These are phyloP conservation scores for Stictonetta naevosa DNA, from an alignment of 2,113 vertebrate species.

Conservation along the genomic window DNA sequence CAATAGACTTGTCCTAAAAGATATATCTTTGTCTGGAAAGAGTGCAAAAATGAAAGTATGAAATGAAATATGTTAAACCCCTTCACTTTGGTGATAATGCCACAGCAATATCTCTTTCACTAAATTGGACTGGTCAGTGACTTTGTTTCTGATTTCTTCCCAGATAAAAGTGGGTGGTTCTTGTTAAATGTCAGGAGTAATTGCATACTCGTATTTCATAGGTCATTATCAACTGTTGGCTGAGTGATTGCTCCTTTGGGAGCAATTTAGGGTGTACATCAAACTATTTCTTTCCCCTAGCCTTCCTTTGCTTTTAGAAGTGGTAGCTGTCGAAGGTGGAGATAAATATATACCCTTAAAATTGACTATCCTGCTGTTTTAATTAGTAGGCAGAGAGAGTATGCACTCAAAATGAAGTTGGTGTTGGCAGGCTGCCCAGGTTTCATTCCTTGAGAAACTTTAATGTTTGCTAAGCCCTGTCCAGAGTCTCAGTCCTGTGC, in stretches of 20 bases:
- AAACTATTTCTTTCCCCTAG: background rate
- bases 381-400: constrained; percentile 53
- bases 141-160: background rate
- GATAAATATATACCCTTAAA: constrained; percentile 51
- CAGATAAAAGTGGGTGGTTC: background rate
- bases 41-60: background rate
- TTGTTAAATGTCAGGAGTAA: background rate
- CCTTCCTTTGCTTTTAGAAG: constrained; percentile 42
- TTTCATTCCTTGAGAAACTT: constrained; percentile 44
- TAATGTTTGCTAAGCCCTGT: background rate
- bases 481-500: background rate
- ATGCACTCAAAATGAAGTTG: constrained; percentile 43
- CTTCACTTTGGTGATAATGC: background rate
- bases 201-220: background rate
- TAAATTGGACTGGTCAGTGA: background rate
- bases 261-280: background rate
- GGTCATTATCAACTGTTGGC: constrained; percentile 6
- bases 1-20: background rate
- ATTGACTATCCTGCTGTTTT: constrained; percentile 6
- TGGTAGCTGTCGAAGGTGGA: constrained; percentile 15
- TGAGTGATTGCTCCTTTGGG: background rate
- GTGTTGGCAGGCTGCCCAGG: constrained; percentile 28
- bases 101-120: background rate
- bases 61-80: background rate
- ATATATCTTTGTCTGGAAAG: background rate